These are phyloP conservation scores for Isoperla grammatica DNA, from an alignment of 2,888 invertebrate genomes.

Conservation along the genomic window DNA sequence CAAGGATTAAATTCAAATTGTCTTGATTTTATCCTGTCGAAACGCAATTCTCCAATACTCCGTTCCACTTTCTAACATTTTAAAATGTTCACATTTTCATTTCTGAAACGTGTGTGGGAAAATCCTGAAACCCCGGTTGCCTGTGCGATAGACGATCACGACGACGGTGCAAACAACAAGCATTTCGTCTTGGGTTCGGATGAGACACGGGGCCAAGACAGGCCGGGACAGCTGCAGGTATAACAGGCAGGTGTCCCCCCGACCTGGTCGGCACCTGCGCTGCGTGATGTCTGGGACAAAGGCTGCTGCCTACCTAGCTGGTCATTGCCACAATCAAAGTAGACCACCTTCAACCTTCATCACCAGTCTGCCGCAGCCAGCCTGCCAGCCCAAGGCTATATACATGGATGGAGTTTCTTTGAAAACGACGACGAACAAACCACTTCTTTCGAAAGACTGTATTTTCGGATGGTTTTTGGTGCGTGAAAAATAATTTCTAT, in stretches of 20 bases:
- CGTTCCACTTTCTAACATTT: too few species aligned
- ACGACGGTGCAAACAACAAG: too few species aligned
- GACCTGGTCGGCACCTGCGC: background rate
- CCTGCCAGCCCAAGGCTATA: background rate
- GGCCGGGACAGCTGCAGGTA: conserved; percentile 6
- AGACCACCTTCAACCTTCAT: conserved; percentile 15
- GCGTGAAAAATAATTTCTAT: background rate
- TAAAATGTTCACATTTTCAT: too few species aligned
- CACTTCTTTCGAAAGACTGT: background rate
- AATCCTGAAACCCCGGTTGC: too few species aligned
- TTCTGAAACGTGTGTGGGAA: too few species aligned
- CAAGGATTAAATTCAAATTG: too few species aligned
- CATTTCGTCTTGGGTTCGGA: too few species aligned
- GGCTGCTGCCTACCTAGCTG: background rate
- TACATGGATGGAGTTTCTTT: conserved; percentile 20
- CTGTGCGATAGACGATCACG: too few species aligned
- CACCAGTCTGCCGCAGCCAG: conserved; percentile 1
- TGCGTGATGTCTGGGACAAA: background rate
- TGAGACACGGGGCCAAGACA: too few species aligned
- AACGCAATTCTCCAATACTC: too few species aligned
- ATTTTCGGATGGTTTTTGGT: background rate
- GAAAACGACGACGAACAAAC: background rate
- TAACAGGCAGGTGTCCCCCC: background rate
- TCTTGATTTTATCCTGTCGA: too few species aligned
- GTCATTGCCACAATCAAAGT: conserved; percentile 16